Evolutionary conservation across 2,888 invertebrate species (phyloP).

Genomic region (Polydesmus complanatus): DNA sequence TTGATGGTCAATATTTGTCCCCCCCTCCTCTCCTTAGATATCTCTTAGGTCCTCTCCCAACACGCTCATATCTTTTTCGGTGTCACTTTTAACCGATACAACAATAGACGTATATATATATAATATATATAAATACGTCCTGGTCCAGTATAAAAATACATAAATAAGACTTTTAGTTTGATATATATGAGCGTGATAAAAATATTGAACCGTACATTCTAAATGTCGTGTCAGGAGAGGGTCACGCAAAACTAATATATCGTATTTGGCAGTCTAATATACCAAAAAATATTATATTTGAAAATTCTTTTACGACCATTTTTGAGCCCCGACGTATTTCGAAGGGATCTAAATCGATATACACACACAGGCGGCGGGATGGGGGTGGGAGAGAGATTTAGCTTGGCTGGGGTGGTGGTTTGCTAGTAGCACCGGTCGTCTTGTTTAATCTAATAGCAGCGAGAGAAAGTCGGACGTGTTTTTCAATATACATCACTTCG

Average conservation of each 20-base stretch:
- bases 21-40: too few relatives aligned
- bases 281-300: background rate
- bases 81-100: too few relatives aligned
- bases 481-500: background rate
- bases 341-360: too few relatives aligned
- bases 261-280: background rate
- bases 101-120: too few relatives aligned
- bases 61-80: background rate
- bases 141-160: background rate
- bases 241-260: background rate
- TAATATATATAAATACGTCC: too few relatives aligned
- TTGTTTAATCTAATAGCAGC: background rate
- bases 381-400: too few relatives aligned
- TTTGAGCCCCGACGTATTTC: too few relatives aligned
- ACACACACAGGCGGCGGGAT: too few relatives aligned
- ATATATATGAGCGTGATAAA: background rate
- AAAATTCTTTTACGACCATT: background rate
- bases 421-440: too few relatives aligned
- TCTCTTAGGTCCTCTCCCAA: too few relatives aligned
- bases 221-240: background rate
- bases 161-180: background rate
- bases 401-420: too few relatives aligned
- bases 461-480: background rate
- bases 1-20: background rate
- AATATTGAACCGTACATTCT: background rate